These are phyloP conservation scores for Lydus trimaculatus DNA, from an alignment of 2,888 invertebrate species.

Conservation along the genomic window DNA sequence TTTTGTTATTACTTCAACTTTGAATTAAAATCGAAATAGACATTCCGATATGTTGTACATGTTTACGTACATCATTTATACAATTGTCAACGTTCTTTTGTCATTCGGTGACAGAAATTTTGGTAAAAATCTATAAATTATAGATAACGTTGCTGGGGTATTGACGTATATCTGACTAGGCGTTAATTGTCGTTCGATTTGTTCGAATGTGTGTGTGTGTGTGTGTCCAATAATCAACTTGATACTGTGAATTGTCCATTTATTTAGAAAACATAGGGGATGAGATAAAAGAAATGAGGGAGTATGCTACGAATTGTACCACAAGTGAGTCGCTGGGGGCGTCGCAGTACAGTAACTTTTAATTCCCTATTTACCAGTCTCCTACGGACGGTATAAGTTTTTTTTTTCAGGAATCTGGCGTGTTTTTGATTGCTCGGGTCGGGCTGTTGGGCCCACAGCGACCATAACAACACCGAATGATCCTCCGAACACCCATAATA, in stretches of 20 bases:
- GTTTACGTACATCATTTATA: neutral
- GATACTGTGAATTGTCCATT: neutral
- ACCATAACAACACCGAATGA: constrained; percentile 72
- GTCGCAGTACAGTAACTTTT: constrained; percentile 50
- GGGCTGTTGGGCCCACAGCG: constrained; percentile 67
- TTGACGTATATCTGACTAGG: neutral
- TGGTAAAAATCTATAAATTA: neutral
- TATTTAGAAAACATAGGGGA: constrained; percentile 3
- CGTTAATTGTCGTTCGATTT: constrained; percentile 5
- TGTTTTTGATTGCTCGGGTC: constrained; percentile 69
- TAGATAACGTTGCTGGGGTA: neutral
- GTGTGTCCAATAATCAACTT: neutral
- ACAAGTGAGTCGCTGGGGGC: constrained; percentile 38
- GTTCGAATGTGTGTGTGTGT: neutral
- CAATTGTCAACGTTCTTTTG: neutral
- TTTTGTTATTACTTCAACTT: neutral
- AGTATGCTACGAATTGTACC: constrained; percentile 30
- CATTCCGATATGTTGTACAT: neutral
- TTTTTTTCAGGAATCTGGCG: constrained; percentile 55
- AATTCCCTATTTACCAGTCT: constrained; percentile 54
- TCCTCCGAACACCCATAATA: constrained; percentile 75
- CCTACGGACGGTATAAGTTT: constrained; percentile 50
- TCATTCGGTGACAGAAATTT: neutral
- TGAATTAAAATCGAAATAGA: neutral
- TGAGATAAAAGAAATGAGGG: constrained; percentile 34